Base-by-base conservation (phyloP, 2,888 invertebrate genomes). In the Marronus borbonicus region DNA sequence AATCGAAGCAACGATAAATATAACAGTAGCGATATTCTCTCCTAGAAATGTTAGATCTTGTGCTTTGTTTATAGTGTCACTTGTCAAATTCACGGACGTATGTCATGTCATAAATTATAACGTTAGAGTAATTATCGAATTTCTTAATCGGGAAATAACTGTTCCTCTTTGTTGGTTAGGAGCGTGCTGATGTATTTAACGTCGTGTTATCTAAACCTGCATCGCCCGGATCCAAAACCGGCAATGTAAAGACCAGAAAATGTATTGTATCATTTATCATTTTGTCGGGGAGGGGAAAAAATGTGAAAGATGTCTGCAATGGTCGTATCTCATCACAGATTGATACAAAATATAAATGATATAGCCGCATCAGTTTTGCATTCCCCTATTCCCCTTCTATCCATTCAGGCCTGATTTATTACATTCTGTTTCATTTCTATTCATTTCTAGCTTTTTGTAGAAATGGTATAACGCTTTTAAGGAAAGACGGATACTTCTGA, bases 321-420 rank as follows among this genome's bases (percentile, higher is more conserved):
- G 76, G 77, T 79, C 82, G 80, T 85, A 85, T 85, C 85, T 85
- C 85, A 84, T 85, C 85, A 84, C 83, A 85, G 85, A 85, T 85
- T 85, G 85, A 85, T 85, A 85, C 84, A 85, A 85, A 85, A 85
- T 85, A 85, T 85, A 85, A 85, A 85, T 85, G 85, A 85, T 85
- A 84, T 82, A 83, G 83, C 84, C 84, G 78, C 82, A 82, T 82
- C 82, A 84, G 84, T 83, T 85, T 85, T 85, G 84, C 84, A 85
- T 85, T 82, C 84, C 83, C 83, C 83, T 80, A 85, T 85, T 82
- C 84, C 83, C 83, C 83, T 80, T 83, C 52, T 84, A 80, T 77
- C 31, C 28, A 17, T 70, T 68, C 77, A 49, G 82, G 80, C 81
- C 85, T 86, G 85, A 85, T 85, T 85, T 85, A 85, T 85, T 84